Percentiles rank a stretch among this genome's conserved stretches.
These are phyloP conservation scores for Andrena cerasifolii DNA, from an alignment of 1,140 invertebrate genomes.

Conservation along the genomic window DNA sequence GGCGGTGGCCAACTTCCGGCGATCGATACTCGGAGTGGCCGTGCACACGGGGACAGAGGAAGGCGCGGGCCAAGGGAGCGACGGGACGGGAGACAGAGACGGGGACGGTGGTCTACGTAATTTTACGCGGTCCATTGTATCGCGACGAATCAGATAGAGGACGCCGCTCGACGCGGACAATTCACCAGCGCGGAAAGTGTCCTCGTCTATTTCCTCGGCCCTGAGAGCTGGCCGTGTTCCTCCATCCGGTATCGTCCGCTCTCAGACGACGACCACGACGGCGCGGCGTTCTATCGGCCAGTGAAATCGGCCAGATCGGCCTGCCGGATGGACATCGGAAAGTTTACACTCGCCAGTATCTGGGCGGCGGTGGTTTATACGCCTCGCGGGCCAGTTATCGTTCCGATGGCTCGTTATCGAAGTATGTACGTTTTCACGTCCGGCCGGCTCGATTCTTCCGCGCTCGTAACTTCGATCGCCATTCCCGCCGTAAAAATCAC, in stretches of 20 bases:
- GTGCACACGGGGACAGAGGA: constrained; percentile 15
- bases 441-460: constrained; percentile 52
- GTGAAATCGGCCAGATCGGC: constrained; percentile 43
- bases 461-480: constrained; percentile 58
- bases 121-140: constrained; percentile 53
- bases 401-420: constrained; percentile 52
- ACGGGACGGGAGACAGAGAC: background rate
- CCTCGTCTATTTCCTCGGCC: constrained; percentile 33
- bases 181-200: constrained; percentile 41
- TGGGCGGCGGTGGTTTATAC: constrained; percentile 34
- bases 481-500: constrained; percentile 53
- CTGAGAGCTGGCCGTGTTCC: constrained; percentile 8
- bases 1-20: constrained; percentile 44
- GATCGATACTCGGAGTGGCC: constrained; percentile 46
- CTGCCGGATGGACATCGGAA: constrained; percentile 49
- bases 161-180: constrained; percentile 45
- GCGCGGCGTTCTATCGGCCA: constrained; percentile 5
- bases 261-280: constrained; percentile 27
- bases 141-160: constrained; percentile 41
- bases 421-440: constrained; percentile 37
- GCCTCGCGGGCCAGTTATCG: constrained; percentile 42
- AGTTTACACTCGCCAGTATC: constrained; percentile 51
- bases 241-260: constrained; percentile 24
- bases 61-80: background rate
- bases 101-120: constrained; percentile 18